Evolutionary conservation across 2,888 invertebrate genomes (phyloP).

Genomic region (Quadroppia sp.): DNA sequence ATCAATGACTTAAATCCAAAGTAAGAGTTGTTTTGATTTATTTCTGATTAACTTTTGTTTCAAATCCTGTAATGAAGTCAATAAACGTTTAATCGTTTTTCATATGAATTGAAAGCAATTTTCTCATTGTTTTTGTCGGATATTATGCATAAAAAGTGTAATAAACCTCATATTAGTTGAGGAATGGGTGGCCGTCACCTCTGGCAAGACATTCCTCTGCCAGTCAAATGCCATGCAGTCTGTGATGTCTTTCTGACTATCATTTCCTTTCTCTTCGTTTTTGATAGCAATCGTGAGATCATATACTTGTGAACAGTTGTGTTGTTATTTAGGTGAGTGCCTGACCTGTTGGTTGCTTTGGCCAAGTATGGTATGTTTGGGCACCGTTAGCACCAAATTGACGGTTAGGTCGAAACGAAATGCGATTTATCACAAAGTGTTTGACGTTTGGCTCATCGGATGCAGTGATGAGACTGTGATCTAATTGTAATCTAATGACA

Average conservation of each 20-base stretch:
- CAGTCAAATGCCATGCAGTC: slow-evolving; percentile 14
- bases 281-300: not conserved
- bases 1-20: not conserved
- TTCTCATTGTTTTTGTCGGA: not conserved
- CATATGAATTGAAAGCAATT: not conserved
- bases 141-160: too few species aligned
- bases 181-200: not conserved
- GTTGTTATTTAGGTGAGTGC: not conserved
- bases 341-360: slow-evolving; percentile 21
- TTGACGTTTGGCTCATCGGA: not conserved
- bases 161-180: too few species aligned
- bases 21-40: too few species aligned
- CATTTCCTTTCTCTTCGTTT: not conserved
- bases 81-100: not conserved
- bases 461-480: slow-evolving; percentile 16
- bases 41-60: not conserved
- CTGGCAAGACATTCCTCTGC: not conserved
- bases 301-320: not conserved
- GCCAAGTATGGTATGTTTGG: not conserved
- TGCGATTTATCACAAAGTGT: slow-evolving; percentile 13
- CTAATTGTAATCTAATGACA: slow-evolving; percentile 27
- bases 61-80: not conserved
- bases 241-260: slow-evolving; percentile 22
- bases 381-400: slow-evolving; percentile 32
- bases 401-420: not conserved